Evolutionary conservation across 2,113 vertebrate genomes (phyloP).

Genomic region (Caranx ignobilis): DNA sequence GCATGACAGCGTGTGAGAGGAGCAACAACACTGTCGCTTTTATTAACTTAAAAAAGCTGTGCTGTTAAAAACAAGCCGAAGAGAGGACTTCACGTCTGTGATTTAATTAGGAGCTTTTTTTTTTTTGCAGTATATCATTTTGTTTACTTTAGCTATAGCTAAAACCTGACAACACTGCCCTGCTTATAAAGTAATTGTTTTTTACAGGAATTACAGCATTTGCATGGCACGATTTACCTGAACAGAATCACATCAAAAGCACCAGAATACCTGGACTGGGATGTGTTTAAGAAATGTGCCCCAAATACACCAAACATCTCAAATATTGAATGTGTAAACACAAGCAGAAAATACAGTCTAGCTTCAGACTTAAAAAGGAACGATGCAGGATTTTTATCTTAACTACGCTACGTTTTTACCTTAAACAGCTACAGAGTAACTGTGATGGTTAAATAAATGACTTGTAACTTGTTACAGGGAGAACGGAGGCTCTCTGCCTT

Average conservation of each 20-base stretch:
- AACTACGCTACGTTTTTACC: too few species aligned
- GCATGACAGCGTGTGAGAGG: slow-evolving; percentile 50
- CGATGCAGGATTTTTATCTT: too few species aligned
- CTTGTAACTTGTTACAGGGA: too few species aligned
- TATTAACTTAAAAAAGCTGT: slow-evolving; percentile 3
- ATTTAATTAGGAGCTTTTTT: slow-evolving; percentile 15
- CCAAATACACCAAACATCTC: not conserved
- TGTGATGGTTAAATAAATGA: too few species aligned
- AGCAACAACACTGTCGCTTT: slow-evolving; percentile 42
- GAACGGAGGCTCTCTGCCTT: too few species aligned
- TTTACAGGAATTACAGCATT: not conserved
- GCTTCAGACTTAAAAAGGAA: too few species aligned
- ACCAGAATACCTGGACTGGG: not conserved
- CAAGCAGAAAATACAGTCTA: too few species aligned
- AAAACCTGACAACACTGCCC: not conserved
- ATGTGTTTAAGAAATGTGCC: not conserved
- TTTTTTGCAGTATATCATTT: not conserved
- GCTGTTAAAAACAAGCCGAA: not conserved
- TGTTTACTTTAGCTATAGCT: not conserved
- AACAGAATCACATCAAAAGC: not conserved
- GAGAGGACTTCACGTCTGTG: slow-evolving; percentile 21
- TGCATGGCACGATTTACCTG: not conserved
- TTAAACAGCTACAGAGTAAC: too few species aligned
- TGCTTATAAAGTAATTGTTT: not conserved
- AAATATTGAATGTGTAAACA: not conserved